Percentiles rank a stretch among this genome's conserved stretches.
These are phyloP conservation scores for Andrena praecox DNA, from an alignment of 2,888 invertebrate species.

Conservation along the genomic window DNA sequence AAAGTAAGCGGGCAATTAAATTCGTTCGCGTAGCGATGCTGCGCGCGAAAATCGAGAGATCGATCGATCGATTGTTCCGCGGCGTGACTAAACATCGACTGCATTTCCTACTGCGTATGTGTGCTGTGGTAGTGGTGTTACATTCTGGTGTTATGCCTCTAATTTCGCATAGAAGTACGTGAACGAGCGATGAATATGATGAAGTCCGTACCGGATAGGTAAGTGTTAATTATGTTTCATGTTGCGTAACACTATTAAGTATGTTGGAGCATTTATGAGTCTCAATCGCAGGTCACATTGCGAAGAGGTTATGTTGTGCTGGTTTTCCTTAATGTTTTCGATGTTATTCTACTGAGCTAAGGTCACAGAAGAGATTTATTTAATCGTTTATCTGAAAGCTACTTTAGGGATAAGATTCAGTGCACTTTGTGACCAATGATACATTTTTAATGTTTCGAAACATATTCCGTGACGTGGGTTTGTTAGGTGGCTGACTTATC, in stretches of 20 bases:
- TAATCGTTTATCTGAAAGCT: not conserved
- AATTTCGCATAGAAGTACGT: conserved; percentile 55
- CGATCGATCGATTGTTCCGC: conserved; percentile 68
- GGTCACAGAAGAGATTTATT: not conserved
- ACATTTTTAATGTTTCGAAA: conserved; percentile 23
- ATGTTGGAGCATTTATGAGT: not conserved
- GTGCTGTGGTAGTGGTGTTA: conserved; percentile 61
- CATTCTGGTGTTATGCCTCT: conserved; percentile 62
- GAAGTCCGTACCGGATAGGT: conserved; percentile 77
- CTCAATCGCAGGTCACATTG: conserved; percentile 53
- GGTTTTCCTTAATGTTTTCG: conserved; percentile 41
- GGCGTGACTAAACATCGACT: conserved; percentile 47
- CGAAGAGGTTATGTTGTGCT: conserved; percentile 77
- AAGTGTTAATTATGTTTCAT: conserved; percentile 55
- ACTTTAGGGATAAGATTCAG: not conserved
- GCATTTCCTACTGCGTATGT: conserved; percentile 58
- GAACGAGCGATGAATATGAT: conserved; percentile 69
- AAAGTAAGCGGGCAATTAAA: not conserved
- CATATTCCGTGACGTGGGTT: conserved; percentile 13
- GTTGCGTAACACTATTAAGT: not conserved
- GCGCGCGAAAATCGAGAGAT: conserved; percentile 66
- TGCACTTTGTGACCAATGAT: not conserved
- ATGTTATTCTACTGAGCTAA: not conserved
- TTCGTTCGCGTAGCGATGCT: not conserved
- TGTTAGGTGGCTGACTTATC: conserved; percentile 30